Conservation (phyloP, 2,888 invertebrate genomes). For the Zygaena filipendulae region DNA sequence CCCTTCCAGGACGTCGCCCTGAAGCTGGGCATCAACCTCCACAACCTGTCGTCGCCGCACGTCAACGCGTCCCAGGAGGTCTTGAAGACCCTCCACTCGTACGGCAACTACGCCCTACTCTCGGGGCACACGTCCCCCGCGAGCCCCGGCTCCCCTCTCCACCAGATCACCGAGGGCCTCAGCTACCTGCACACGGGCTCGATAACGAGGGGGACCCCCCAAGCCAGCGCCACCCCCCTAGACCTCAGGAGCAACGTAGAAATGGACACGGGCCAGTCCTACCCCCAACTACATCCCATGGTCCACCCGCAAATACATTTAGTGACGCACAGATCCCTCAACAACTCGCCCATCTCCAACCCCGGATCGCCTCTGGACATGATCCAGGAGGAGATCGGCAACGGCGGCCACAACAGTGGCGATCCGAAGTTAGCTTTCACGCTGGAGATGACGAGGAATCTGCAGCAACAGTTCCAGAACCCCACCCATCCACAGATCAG, state of each 20-base stretch:
- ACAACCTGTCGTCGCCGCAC: constrained; percentile 34
- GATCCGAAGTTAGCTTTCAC: constrained; percentile 18
- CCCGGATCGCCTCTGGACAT: constrained; percentile 79
- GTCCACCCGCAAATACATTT: constrained; percentile 51
- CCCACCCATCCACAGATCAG: constrained; percentile 85
- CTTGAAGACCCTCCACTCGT: constrained; percentile 33
- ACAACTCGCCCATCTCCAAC: constrained; percentile 72
- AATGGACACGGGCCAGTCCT: constrained; percentile 58
- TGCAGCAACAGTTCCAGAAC: constrained; percentile 29
- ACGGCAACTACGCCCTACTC: constrained; percentile 31
- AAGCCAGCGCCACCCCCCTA: constrained; percentile 63
- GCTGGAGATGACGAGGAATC: constrained; percentile 32
- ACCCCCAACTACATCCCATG: constrained; percentile 47
- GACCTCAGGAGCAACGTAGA: constrained; percentile 63
- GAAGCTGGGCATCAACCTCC: constrained; percentile 64
- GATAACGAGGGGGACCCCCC: constrained; percentile 75
- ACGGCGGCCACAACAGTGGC: constrained; percentile 39
- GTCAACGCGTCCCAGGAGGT: constrained; percentile 41
- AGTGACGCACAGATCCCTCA: constrained; percentile 64
- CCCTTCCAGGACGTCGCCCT: constrained; percentile 60
- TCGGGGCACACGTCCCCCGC: constrained; percentile 35
- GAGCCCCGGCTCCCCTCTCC: constrained; percentile 62
- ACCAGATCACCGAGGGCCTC: constrained; percentile 75
- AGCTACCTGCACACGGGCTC: constrained; percentile 82
- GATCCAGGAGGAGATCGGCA: constrained; percentile 75